A percentile compares a stretch with the other conserved stretches of the same genome.
These are phyloP conservation scores for Thryonomys swinderianus DNA, from an alignment of 2,113 vertebrate species.

Conservation along the genomic window DNA sequence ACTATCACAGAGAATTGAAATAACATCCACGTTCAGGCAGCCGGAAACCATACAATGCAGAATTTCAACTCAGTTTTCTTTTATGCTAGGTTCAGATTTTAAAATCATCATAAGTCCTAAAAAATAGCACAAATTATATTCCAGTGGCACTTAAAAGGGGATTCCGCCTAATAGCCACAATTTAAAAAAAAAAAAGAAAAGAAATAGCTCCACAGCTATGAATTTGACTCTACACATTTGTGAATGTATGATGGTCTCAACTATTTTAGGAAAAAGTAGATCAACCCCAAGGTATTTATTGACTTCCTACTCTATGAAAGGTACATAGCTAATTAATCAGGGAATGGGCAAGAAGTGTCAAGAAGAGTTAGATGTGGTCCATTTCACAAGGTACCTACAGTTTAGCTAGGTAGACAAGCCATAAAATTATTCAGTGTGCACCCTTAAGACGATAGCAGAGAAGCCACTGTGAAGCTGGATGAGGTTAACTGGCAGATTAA, in stretches of 20 bases:
- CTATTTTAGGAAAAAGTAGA: neutral
- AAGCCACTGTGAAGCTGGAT: neutral
- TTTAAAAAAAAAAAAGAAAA: neutral
- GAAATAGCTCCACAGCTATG: neutral
- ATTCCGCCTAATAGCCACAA: neutral
- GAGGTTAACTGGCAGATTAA: neutral
- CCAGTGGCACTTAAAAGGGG: neutral
- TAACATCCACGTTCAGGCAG: neutral
- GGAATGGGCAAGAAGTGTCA: neutral
- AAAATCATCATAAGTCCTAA: constrained; percentile 32
- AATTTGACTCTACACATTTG: neutral
- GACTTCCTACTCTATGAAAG: constrained; percentile 5
- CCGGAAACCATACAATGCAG: neutral
- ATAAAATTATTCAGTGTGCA: neutral
- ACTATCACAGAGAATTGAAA: neutral
- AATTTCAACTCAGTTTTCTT: constrained; percentile 4
- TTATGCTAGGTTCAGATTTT: constrained; percentile 3
- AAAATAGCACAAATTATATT: neutral
- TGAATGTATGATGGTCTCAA: neutral
- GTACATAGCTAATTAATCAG: neutral
- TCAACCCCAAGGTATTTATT: neutral
- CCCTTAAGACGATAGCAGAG: neutral
- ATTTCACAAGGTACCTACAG: neutral
- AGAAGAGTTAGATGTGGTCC: neutral
- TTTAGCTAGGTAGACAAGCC: neutral